A percentile compares a stretch with the other conserved stretches of the same genome.
phyloP scores from a whole-genome alignment of 2,888 invertebrate species.

The Polia nebulosa region DNA sequence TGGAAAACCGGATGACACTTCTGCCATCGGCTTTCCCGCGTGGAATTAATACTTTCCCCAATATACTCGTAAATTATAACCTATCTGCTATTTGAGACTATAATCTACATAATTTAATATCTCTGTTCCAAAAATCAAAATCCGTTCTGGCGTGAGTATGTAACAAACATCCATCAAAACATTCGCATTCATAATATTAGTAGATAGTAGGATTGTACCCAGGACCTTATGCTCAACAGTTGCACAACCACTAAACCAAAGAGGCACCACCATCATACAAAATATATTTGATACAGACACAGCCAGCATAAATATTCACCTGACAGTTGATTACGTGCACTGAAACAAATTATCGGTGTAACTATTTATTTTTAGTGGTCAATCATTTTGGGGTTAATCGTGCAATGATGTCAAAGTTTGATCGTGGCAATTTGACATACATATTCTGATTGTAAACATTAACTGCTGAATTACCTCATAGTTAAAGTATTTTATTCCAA shows the following conservation, averaged over 20 bases:
- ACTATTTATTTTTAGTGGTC: conserved; percentile 27
- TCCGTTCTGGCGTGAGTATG: no score
- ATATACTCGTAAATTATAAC: no score
- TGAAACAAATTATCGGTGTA: conserved; percentile 21
- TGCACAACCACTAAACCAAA: background rate
- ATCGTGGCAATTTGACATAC: background rate
- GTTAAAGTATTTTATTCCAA: no score
- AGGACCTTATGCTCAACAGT: background rate
- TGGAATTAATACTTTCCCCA: no score
- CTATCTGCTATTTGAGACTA: no score
- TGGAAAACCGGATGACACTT: no score
- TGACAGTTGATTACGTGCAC: conserved; percentile 27
- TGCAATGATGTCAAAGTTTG: conserved; percentile 5
- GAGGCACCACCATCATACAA: background rate
- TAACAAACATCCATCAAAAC: no score
- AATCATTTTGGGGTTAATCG: conserved; percentile 29
- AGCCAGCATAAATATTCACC: conserved; percentile 31
- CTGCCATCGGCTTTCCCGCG: no score
- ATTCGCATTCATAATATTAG: no score
- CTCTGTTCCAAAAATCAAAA: no score
- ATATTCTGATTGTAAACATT: background rate
- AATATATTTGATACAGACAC: background rate
- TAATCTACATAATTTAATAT: no score
- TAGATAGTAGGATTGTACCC: no score
- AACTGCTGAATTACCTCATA: background rate